These are phyloP conservation scores for Zaprionus gabonicus DNA, from an alignment of 1,140 invertebrate genomes.

Conservation along the genomic window DNA sequence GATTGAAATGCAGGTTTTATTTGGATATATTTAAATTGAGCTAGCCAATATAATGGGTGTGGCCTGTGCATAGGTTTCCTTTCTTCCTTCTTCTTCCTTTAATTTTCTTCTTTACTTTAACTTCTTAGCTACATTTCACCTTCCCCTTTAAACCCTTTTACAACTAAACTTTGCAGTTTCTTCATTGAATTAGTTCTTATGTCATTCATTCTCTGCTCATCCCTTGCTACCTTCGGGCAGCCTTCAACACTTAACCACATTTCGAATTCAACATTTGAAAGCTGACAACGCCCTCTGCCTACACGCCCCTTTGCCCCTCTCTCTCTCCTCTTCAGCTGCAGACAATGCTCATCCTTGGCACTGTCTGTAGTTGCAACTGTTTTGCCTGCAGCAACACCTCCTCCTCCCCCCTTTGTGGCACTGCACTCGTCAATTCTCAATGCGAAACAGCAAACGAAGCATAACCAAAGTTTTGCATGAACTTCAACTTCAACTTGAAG, in stretches of 20 bases:
- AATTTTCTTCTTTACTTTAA: too few relatives aligned
- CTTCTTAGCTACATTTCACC: fast-evolving
- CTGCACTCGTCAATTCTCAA: slow-evolving; percentile 45
- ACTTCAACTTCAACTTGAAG: slow-evolving; percentile 51
- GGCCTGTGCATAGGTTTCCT: too few relatives aligned
- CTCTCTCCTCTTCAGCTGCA: not conserved
- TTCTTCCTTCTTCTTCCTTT: too few relatives aligned
- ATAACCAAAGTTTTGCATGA: slow-evolving; percentile 66
- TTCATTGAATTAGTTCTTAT: slow-evolving; percentile 1
- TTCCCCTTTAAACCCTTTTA: not conserved
- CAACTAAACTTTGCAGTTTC: not conserved
- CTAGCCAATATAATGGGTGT: too few relatives aligned
- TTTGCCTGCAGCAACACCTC: slow-evolving; percentile 1
- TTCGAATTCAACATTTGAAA: slow-evolving; percentile 34
- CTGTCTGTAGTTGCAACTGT: slow-evolving; percentile 12
- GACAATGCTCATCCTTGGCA: slow-evolving; percentile 12
- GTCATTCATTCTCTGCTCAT: not conserved
- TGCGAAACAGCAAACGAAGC: slow-evolving; percentile 48
- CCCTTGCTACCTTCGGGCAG: not conserved
- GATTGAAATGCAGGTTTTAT: too few relatives aligned
- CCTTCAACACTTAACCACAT: slow-evolving; percentile 33
- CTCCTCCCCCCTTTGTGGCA: not conserved
- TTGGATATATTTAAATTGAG: too few relatives aligned
- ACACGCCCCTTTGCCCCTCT: too few relatives aligned
- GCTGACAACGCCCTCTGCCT: not conserved